phyloP scores from a whole-genome alignment of 2,797 vertebrate species.

The Thunnus albacares region DNA sequence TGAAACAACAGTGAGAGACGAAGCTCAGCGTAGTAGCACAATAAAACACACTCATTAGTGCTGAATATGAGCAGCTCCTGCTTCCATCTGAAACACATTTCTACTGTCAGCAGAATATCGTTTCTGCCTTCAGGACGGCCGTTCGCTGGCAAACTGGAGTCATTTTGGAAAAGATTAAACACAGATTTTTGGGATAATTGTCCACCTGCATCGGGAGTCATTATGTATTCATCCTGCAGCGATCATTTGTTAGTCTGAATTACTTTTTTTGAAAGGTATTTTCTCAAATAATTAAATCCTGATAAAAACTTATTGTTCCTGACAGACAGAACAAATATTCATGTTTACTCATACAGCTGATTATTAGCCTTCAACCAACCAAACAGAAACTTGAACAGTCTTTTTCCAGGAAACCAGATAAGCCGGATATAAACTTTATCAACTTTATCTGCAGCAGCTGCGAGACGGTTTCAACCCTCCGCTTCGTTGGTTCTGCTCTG shows the following conservation, averaged over 20 bases:
- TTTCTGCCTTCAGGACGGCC: background rate
- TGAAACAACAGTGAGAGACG: background rate
- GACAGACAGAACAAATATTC: background rate
- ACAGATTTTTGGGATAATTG: background rate
- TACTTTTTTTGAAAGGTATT: background rate
- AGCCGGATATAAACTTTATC: too few relatives aligned
- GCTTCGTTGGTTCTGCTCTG: too few relatives aligned
- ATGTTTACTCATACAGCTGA: background rate
- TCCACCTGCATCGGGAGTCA: background rate
- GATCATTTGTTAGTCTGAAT: background rate
- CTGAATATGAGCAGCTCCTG: accelerated
- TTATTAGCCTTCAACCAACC: background rate
- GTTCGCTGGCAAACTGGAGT: background rate
- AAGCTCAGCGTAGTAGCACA: background rate
- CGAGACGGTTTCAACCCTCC: too few relatives aligned
- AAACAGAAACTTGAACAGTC: background rate
- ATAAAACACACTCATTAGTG: background rate
- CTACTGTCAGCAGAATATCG: too few relatives aligned
- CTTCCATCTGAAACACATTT: conserved; percentile 1
- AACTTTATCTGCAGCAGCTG: background rate
- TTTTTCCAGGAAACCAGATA: too few relatives aligned
- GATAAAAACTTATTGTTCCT: background rate
- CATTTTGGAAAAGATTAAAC: background rate
- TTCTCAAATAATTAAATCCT: background rate
- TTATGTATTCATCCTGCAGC: too few relatives aligned